phyloP scores from a whole-genome alignment of 2,797 vertebrate species.

The Hoplostethus atlanticus region DNA sequence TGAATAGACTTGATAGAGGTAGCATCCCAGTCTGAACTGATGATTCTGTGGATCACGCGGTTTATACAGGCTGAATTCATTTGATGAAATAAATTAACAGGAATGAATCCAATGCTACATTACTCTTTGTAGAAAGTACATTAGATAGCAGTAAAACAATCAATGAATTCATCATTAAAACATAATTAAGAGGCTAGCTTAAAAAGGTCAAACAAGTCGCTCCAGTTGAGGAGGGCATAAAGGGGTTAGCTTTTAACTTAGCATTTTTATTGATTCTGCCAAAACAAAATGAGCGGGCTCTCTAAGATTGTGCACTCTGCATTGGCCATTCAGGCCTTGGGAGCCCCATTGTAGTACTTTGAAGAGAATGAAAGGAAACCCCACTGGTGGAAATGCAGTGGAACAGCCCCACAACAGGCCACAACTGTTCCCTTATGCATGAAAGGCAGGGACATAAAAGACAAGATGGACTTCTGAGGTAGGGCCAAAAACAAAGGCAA shows the following conservation, averaged over 20 bases:
- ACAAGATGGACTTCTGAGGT: conserved; percentile 99
- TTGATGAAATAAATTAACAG: background rate
- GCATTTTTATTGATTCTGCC: conserved; percentile 99
- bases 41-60: background rate
- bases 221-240: conserved; percentile 82
- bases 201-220: conserved; percentile 84
- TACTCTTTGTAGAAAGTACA: conserved; percentile 21
- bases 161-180: conserved; percentile 84
- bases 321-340: conserved; percentile 96
- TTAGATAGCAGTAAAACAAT: conserved; percentile 50
- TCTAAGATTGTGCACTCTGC: conserved; percentile 96
- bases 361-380: conserved; percentile 99
- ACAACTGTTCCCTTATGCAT: conserved; percentile 99
- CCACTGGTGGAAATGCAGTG: conserved; percentile 99
- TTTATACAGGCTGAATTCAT: background rate
- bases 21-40: conserved; percentile 11
- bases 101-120: background rate
- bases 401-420: conserved; percentile 99
- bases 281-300: conserved; percentile 99
- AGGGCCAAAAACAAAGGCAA: conserved; percentile 99
- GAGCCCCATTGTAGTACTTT: conserved; percentile 94
- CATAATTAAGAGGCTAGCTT: conserved; percentile 87
- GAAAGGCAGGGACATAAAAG: conserved; percentile 99
- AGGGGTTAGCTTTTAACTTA: conserved; percentile 91
- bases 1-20: background rate